phyloP scores from a whole-genome alignment of 2,797 vertebrate species.

The Oreochromis mossambicus region DNA sequence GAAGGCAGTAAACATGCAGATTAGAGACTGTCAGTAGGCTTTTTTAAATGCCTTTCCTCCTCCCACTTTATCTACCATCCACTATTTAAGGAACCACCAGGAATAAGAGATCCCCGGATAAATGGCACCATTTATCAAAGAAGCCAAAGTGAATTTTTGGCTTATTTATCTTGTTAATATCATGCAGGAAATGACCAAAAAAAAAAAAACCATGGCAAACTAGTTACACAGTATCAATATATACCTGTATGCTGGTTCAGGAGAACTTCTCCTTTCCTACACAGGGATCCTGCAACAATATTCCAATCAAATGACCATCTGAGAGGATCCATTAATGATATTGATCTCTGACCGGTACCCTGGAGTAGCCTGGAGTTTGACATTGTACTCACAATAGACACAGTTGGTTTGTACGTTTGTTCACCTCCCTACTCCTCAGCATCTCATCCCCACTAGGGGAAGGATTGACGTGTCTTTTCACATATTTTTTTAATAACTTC shows the following conservation, averaged over 20 bases:
- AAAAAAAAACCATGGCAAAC: background rate
- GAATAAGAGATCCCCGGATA: slow-evolving; percentile 10
- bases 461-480: background rate
- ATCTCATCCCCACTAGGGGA: background rate
- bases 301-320: background rate
- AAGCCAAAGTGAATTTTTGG: background rate
- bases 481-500: background rate
- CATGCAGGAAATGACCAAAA: background rate
- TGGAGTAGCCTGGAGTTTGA: background rate
- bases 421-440: background rate
- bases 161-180: background rate
- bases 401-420: background rate
- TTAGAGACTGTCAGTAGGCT: slow-evolving; percentile 47
- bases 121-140: background rate
- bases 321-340: background rate
- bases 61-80: slow-evolving; percentile 19
- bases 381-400: background rate
- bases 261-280: background rate
- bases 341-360: background rate
- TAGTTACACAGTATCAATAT: background rate
- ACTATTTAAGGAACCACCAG: slow-evolving; percentile 16
- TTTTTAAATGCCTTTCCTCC: slow-evolving; percentile 25
- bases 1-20: slow-evolving; percentile 66
- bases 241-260: background rate
- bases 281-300: background rate